Percentiles rank a stretch among this genome's conserved stretches.
Conservation (phyloP, 2,113 vertebrate genomes). For the Aphyosemion australe region DNA sequence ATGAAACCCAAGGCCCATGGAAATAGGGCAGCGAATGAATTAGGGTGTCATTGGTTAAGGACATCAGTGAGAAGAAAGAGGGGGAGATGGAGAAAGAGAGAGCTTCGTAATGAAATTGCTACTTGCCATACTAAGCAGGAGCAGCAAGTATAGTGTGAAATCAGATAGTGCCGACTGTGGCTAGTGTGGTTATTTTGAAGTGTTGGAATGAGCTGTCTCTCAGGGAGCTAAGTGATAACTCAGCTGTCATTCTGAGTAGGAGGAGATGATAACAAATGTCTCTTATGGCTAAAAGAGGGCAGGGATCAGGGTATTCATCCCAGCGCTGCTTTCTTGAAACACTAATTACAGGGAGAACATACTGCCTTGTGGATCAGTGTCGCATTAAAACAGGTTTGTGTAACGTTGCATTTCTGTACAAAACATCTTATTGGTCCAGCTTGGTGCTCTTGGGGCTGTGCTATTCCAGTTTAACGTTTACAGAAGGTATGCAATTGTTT, state of each 20-base stretch:
- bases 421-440: too few species aligned
- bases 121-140: constrained; percentile 52
- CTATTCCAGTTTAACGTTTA: too few species aligned
- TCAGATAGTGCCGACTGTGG: constrained; percentile 45
- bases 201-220: constrained; percentile 53
- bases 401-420: too few species aligned
- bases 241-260: constrained; percentile 53
- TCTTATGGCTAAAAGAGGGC: constrained; percentile 25
- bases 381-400: not conserved
- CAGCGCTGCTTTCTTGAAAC: constrained; percentile 7
- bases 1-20: constrained; percentile 20
- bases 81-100: not conserved
- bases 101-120: constrained; percentile 49
- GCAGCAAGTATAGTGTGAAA: constrained; percentile 37
- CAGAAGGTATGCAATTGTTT: too few species aligned
- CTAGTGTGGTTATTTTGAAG: constrained; percentile 41
- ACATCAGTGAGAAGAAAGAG: constrained; percentile 42
- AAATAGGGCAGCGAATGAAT: constrained; percentile 64
- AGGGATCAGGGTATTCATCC: constrained; percentile 21
- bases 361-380: not conserved
- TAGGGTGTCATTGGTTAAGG: constrained; percentile 72
- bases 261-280: constrained; percentile 32
- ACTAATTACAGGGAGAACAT: not conserved
- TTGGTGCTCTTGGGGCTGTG: too few species aligned
- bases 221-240: constrained; percentile 51